phyloP scores from a whole-genome alignment of 2,888 invertebrate genomes.

The Tenthredo scrophulariae region DNA sequence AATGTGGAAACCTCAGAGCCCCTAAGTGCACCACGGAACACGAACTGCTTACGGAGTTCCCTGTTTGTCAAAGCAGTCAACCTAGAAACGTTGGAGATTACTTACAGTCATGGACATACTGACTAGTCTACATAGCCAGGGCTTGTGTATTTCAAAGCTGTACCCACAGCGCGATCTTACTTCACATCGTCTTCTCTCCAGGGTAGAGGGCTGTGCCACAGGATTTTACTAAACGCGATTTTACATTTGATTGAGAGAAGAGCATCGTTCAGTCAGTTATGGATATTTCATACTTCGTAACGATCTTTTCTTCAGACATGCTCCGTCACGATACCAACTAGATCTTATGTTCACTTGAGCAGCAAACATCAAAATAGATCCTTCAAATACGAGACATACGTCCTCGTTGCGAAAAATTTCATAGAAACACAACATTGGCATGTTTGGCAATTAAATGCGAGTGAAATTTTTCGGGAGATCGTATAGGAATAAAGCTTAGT shows the following conservation, averaged over 20 bases:
- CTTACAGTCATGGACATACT: neutral
- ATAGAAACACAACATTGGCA: neutral
- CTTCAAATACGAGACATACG: no score
- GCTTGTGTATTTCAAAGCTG: neutral
- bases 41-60: conserved; percentile 44
- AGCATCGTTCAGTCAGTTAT: neutral
- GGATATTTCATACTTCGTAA: no score
- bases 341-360: neutral
- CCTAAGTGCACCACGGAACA: conserved; percentile 40
- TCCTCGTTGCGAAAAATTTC: neutral
- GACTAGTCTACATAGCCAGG: neutral
- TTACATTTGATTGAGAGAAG: neutral
- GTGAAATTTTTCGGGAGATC: no score
- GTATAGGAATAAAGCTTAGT: no score
- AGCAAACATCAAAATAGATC: neutral
- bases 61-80: conserved; percentile 40
- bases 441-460: no score
- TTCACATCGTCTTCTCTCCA: neutral
- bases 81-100: conserved; percentile 23
- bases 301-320: no score
- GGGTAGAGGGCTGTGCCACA: no score
- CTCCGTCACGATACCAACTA: neutral
- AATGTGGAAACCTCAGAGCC: conserved; percentile 32
- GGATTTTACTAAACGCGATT: no score
- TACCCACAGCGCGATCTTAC: neutral